phyloP scores from a whole-genome alignment of 53 echinoderm and acorn worm genomes.

The Temnopleurus reevesii region DNA sequence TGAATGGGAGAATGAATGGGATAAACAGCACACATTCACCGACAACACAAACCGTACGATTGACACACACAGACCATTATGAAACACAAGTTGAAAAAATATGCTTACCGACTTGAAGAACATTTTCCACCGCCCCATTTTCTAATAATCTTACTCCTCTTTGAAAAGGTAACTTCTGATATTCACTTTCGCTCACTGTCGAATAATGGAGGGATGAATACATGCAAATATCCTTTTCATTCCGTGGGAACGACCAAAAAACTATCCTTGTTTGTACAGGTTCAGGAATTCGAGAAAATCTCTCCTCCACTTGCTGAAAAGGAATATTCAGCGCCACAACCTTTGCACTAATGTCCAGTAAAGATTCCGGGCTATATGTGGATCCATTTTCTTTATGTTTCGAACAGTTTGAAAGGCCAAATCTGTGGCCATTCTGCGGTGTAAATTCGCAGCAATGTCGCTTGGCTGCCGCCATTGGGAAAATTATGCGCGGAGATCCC shows the following conservation, averaged over 20 bases:
- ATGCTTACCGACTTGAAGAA: slow-evolving; percentile 99
- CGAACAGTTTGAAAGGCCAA: slow-evolving; percentile 71
- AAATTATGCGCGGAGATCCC: slow-evolving; percentile 32
- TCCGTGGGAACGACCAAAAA: slow-evolving; percentile 99
- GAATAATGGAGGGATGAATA: slow-evolving; percentile 98
- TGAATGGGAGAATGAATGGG: not conserved
- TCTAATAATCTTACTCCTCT: slow-evolving; percentile 96
- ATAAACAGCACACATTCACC: not conserved
- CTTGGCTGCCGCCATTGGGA: slow-evolving; percentile 99
- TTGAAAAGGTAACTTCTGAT: slow-evolving; percentile 99
- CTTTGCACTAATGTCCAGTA: slow-evolving; percentile 99
- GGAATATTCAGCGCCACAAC: slow-evolving; percentile 99
- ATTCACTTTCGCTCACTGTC: slow-evolving; percentile 98
- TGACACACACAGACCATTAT: slow-evolving; percentile 12
- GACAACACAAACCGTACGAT: not conserved
- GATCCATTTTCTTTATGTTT: slow-evolving; percentile 84
- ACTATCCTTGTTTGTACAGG: slow-evolving; percentile 99
- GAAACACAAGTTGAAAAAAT: not conserved
- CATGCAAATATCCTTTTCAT: slow-evolving; percentile 99
- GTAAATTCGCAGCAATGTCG: slow-evolving; percentile 88
- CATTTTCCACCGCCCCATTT: slow-evolving; percentile 95
- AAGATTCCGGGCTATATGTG: slow-evolving; percentile 88
- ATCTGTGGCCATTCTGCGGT: slow-evolving; percentile 86
- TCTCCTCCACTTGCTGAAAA: slow-evolving; percentile 99
- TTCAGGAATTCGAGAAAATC: slow-evolving; percentile 99